phyloP scores from a whole-genome alignment of 2,113 vertebrate species.

The Dendrocopos noguchii region DNA sequence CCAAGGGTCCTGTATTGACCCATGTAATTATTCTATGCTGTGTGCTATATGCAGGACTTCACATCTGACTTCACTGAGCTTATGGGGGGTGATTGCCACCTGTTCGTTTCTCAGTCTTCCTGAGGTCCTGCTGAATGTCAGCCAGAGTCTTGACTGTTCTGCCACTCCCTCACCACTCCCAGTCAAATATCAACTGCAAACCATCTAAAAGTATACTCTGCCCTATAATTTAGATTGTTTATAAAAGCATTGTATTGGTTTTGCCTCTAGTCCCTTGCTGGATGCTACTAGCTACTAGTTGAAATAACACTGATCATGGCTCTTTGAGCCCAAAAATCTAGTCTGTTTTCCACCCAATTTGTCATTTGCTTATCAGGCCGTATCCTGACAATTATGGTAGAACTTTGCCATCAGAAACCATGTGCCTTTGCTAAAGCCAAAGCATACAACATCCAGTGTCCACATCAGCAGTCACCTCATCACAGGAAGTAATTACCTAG shows the following conservation, averaged over 20 bases:
- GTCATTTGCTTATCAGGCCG: too few relatives aligned
- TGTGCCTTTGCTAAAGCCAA: background rate
- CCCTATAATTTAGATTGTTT: background rate
- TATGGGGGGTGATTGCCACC: too few relatives aligned
- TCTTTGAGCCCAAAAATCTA: background rate
- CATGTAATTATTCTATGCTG: background rate
- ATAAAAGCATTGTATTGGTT: background rate
- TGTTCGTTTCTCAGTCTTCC: background rate
- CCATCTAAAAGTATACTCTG: background rate
- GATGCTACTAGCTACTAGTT: background rate
- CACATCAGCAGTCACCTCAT: background rate
- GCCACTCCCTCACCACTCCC: accelerated
- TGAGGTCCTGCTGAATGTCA: background rate
- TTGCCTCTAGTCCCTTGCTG: background rate
- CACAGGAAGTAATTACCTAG: background rate
- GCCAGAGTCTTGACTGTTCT: background rate
- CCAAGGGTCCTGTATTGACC: background rate
- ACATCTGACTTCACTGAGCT: background rate
- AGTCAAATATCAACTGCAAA: background rate
- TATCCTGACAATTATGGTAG: background rate
- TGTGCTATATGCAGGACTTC: background rate
- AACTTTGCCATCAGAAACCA: accelerated
- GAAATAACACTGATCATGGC: background rate
- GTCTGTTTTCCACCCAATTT: background rate
- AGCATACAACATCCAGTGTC: background rate